phyloP scores from a whole-genome alignment of 2,113 vertebrate genomes.

The Nothocercus julius region DNA sequence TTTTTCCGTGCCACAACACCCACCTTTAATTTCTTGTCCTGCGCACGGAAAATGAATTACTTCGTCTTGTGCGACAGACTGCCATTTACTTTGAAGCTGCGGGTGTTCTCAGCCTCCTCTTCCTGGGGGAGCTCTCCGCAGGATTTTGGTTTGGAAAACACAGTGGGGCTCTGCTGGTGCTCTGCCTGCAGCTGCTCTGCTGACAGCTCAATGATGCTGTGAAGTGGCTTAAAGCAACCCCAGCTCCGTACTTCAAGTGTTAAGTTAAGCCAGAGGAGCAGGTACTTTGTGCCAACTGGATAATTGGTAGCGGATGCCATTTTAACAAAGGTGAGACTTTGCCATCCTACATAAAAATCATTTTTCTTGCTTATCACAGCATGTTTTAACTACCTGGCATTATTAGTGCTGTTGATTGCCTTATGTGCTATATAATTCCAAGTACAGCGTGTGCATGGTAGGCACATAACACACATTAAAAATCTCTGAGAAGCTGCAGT shows the following conservation, averaged over 20 bases:
- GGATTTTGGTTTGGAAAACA: not conserved
- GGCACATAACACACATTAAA: slow-evolving; percentile 32
- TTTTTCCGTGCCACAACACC: not conserved
- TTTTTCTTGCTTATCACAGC: slow-evolving; percentile 33
- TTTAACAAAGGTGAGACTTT: not conserved
- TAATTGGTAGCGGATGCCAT: not conserved
- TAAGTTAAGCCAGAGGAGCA: not conserved
- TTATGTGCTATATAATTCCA: slow-evolving; percentile 29
- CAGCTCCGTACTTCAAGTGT: not conserved
- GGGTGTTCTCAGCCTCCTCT: not conserved
- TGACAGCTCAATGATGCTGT: not conserved
- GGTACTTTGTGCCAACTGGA: not conserved
- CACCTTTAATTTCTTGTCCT: accelerated
- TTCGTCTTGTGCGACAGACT: not conserved
- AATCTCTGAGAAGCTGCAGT: slow-evolving; percentile 8
- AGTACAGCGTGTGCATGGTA: not conserved
- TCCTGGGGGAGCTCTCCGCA: not conserved
- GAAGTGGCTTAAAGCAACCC: not conserved
- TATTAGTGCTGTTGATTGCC: slow-evolving; percentile 11
- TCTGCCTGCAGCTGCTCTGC: not conserved
- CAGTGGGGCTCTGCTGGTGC: not conserved
- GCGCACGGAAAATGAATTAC: not conserved
- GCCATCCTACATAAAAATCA: not conserved
- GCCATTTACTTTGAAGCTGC: not conserved
- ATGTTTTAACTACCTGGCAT: not conserved